These are phyloP conservation scores for Sebastes glaucus DNA, from an alignment of 2,797 vertebrate genomes.

Conservation along the genomic window DNA sequence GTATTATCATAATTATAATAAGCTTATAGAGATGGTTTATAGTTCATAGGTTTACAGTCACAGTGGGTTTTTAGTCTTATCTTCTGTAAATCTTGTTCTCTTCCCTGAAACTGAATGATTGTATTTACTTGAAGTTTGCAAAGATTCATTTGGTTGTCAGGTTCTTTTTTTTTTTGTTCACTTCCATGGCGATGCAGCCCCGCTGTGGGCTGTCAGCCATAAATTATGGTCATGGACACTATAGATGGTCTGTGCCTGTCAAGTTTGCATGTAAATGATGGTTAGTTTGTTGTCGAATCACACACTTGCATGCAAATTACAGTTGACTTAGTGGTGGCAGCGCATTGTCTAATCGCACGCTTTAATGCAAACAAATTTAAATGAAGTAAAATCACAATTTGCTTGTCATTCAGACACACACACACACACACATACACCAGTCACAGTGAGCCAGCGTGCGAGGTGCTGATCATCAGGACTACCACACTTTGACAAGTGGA, in stretches of 20 bases:
- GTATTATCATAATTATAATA: neutral
- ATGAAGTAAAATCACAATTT: neutral
- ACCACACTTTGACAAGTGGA: neutral
- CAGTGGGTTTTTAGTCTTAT: neutral
- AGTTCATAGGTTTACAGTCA: neutral
- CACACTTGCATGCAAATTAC: neutral
- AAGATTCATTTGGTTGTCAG: neutral
- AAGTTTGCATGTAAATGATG: neutral
- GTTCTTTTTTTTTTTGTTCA: neutral
- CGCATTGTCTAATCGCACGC: neutral
- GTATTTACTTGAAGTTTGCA: neutral
- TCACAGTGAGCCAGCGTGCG: neutral
- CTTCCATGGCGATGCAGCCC: neutral
- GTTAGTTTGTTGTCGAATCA: neutral
- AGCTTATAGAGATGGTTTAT: neutral
- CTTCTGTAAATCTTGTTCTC: neutral
- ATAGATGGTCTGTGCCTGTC: neutral
- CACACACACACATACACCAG: too few relatives aligned
- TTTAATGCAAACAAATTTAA: constrained; percentile 1
- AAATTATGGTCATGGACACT: neutral
- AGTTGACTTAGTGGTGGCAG: neutral
- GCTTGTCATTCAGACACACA: neutral
- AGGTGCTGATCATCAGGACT: neutral
- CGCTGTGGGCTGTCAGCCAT: neutral
- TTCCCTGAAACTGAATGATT: neutral